phyloP scores from a whole-genome alignment of 2,113 vertebrate species.

The Lycocorax pyrrhopterus region DNA sequence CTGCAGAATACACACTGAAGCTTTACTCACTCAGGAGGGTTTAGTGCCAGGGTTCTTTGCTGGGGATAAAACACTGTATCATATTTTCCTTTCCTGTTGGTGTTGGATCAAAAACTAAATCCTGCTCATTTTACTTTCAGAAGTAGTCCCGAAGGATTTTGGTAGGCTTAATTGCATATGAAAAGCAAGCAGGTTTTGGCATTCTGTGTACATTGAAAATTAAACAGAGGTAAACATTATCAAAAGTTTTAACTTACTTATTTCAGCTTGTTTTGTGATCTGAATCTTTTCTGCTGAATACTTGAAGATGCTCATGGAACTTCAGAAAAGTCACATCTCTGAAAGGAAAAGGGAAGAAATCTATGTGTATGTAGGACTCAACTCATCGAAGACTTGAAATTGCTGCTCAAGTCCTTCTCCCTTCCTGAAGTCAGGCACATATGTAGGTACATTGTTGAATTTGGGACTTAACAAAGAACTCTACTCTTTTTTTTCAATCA shows the following conservation, averaged over 20 bases:
- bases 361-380: neutral
- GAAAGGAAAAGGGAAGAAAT: neutral
- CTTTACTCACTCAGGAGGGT: neutral
- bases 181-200: neutral
- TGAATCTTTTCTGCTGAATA: neutral
- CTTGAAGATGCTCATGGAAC: neutral
- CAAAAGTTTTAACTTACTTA: neutral
- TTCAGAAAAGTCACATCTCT: neutral
- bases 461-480: neutral
- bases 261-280: neutral
- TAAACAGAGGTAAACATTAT: neutral
- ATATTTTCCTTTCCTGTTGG: neutral
- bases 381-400: neutral
- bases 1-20: neutral
- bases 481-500: neutral
- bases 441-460: neutral
- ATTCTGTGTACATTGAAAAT: slow-evolving; percentile 14
- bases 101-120: slow-evolving; percentile 37
- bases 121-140: slow-evolving; percentile 4
- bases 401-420: neutral
- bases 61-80: neutral
- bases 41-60: slow-evolving; percentile 7
- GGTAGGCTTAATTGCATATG: neutral
- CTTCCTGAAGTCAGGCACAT: neutral
- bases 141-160: slow-evolving; percentile 24